phyloP scores from a whole-genome alignment of 2,113 vertebrate species.

The Nematolebias whitei region DNA sequence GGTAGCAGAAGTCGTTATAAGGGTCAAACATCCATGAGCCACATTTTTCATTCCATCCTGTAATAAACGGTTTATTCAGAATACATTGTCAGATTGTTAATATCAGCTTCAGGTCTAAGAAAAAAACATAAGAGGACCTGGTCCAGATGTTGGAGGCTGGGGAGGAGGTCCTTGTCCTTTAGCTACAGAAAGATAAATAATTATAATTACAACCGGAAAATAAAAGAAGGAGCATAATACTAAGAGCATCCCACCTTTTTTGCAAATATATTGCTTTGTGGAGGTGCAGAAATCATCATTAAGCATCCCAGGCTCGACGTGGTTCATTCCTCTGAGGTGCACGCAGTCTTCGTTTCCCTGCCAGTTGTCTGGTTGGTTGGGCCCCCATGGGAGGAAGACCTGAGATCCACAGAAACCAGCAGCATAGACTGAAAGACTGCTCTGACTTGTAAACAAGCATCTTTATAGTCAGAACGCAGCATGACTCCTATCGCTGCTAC shows the following conservation, averaged over 20 bases:
- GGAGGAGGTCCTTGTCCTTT: slow-evolving; percentile 78
- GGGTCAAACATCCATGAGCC: slow-evolving; percentile 76
- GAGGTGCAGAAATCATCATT: slow-evolving; percentile 72
- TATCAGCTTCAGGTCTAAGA: background rate
- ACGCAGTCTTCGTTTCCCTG: slow-evolving; percentile 76
- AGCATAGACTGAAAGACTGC: background rate
- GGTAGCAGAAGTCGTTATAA: slow-evolving; percentile 82
- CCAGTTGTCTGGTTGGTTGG: slow-evolving; percentile 77
- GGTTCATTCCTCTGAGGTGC: slow-evolving; percentile 57
- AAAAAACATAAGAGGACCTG: slow-evolving; percentile 60
- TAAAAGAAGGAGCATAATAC: background rate
- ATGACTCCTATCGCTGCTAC: background rate
- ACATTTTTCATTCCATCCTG: slow-evolving; percentile 82
- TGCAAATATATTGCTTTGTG: slow-evolving; percentile 74
- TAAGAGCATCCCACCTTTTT: slow-evolving; percentile 66
- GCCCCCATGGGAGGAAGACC: slow-evolving; percentile 70
- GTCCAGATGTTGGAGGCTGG: slow-evolving; percentile 77
- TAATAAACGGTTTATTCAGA: background rate
- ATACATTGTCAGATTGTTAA: too few relatives aligned
- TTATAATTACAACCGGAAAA: background rate
- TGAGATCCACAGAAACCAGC: slow-evolving; percentile 37
- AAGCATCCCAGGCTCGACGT: slow-evolving; percentile 49
- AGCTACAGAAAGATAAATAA: slow-evolving; percentile 45
- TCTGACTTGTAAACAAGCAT: too few relatives aligned
- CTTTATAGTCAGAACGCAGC: too few relatives aligned